Evolutionary conservation across 2,113 vertebrate genomes (phyloP), one percentile per base, ranked within the genome.

Genomic region (Pseudorectes ferrugineus): DNA sequence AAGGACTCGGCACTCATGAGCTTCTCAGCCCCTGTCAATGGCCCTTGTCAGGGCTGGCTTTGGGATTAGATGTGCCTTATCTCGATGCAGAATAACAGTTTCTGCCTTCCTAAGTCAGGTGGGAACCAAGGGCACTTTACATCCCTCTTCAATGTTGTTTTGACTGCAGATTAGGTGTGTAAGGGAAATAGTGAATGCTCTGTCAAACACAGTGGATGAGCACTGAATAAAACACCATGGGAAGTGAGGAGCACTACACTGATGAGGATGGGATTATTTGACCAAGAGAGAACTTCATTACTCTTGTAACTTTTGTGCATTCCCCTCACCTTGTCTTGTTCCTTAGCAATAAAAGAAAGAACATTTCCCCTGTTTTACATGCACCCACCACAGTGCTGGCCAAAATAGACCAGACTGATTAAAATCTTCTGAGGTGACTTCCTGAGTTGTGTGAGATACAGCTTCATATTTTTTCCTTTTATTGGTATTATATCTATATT

Each of bases 1-100:
- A 52, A 43, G 40, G 23, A 61, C 29, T 54, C 1, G 0, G 17
- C 40, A 13, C n/a, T 71, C 3, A 0, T 0, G 0, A n/a, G 9
- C 25, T 59, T 79, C 68, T 43, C 57, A 79, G 26, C 3, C 66
- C 9, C 43, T 79, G 23, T 24, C 25, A 72, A 1, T 26, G 36
- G 22, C 15, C 2, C 0, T 35, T 48, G 22, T 28, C 68, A 68
- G 22, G 49, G 36, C 31, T 70, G 66, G 28, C 15, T 67, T 46
- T 85, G 40, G 65, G 66, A 35, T 77, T n/a, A 31, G 42, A 43
- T 36, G 11, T 35, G 36, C 15, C 7, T 81, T 73, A n/a, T 67
- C 45, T 65, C 16, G 3, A n/a, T 49, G 68, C 42, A 54, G 26
- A 72, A 48, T 13, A 63, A 36, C 11, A 24, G 20, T 29, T 89